Percentiles rank a stretch among this genome's conserved stretches.
Evolutionary conservation across 2,113 vertebrate genomes (phyloP).

Genomic region (Puntigrus tetrazona): DNA sequence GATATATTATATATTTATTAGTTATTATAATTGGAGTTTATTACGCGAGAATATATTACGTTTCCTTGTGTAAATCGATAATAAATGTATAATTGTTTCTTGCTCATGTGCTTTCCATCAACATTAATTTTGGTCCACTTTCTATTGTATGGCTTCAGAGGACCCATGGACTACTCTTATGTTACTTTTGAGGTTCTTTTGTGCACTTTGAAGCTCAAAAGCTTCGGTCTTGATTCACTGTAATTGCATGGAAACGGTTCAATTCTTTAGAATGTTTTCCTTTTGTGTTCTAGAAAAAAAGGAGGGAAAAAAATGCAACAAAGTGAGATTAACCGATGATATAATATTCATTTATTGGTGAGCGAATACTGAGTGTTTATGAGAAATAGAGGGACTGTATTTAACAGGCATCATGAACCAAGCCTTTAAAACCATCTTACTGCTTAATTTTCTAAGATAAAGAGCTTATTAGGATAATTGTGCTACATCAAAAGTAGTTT

Average conservation of each 20-base stretch:
- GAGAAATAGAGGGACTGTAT: neutral
- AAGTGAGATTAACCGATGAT: neutral
- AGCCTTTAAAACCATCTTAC: neutral
- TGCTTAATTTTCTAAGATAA: neutral
- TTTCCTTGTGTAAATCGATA: neutral
- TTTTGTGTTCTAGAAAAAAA: neutral
- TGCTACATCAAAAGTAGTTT: neutral
- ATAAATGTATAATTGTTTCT: too few relatives aligned
- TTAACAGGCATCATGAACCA: neutral
- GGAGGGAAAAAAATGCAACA: neutral
- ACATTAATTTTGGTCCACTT: neutral
- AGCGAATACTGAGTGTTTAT: neutral
- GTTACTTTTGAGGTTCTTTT: neutral
- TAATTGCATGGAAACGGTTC: neutral
- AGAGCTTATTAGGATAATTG: neutral
- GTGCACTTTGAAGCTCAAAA: neutral
- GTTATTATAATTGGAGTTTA: too few relatives aligned
- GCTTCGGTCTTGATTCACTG: neutral
- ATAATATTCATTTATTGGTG: too few relatives aligned
- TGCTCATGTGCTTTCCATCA: neutral
- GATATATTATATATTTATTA: too few relatives aligned
- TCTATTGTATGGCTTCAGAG: neutral
- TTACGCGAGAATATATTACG: too few relatives aligned
- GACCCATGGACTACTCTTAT: neutral
- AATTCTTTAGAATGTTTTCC: neutral